Base-by-base conservation (phyloP, 2,113 vertebrate genomes). In the Brachyistius frenatus region DNA sequence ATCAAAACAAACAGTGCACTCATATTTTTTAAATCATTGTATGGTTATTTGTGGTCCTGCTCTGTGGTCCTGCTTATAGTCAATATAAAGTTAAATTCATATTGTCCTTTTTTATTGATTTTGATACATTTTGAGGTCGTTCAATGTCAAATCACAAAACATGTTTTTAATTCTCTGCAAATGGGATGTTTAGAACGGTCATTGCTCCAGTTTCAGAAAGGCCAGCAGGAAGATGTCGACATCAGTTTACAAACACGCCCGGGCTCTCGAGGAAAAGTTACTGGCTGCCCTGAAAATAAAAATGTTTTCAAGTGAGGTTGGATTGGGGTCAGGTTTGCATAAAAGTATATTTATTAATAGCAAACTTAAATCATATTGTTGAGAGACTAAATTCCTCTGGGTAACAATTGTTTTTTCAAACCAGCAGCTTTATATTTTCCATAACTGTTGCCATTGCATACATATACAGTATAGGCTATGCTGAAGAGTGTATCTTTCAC, bases 181-280 rank as follows among this genome's bases (percentile, higher is more conserved):
- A 41, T 73, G 13, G 5, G 60, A 39, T 49, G 10, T 55, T 49
- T 5, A 13, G n/a, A 10, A 77, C 3, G 31, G 9, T 47, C 2
- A 1, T 3, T 52, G 31, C 7, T 62, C 9, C 1, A 3, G 50
- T 47, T 74, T 94, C 80, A 94, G 14, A 94, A 32, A 66, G 76
- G 89, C 91, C 90, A 93, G 67, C 93, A 95, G 73, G 54, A 85
- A 46, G 81, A 70, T 0, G 31, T 9, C 3, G 68, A 62, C 30
- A 66, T 65, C 85, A 75, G 15, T 85, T 92, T 93, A 55, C 89
- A 88, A 66, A 95, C 69, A 36, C 39, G 83, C 7, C 95, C 95
- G 2, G 92, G 66, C 66, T 91, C 91, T 39, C 80, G 86, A 35
- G 89, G 88, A 86, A 95, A 88, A 4, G 73, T 94, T n/a, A 94